phyloP scores from a whole-genome alignment of 1,140 invertebrate species.

The Limonius californicus region DNA sequence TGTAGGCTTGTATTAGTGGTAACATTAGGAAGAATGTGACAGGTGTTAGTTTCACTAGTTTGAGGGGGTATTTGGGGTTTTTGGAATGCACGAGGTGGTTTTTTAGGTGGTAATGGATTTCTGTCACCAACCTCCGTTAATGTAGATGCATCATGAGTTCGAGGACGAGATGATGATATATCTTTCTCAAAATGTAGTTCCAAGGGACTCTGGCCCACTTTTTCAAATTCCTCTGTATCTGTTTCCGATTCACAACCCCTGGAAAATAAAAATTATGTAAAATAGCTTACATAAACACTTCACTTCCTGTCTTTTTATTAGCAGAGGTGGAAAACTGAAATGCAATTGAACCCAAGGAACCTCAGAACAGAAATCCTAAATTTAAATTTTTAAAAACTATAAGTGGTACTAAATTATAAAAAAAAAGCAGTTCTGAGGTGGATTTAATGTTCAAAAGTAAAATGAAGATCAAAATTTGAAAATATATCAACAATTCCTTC shows the following conservation, averaged over 20 bases:
- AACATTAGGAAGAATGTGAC: slow-evolving; percentile 19
- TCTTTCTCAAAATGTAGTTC: slow-evolving; percentile 49
- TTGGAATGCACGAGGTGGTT: slow-evolving; percentile 46
- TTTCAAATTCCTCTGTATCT: slow-evolving; percentile 80
- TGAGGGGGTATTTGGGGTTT: slow-evolving; percentile 32
- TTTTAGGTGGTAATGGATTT: slow-evolving; percentile 40
- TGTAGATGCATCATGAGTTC: slow-evolving; percentile 45
- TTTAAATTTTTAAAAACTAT: too few relatives aligned
- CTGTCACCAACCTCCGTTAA: slow-evolving; percentile 45
- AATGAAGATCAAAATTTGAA: too few relatives aligned
- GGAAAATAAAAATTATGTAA: slow-evolving; percentile 17
- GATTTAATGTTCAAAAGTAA: too few relatives aligned
- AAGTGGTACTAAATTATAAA: too few relatives aligned
- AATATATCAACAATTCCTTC: too few relatives aligned
- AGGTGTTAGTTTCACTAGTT: slow-evolving; percentile 14
- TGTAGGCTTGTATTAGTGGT: slow-evolving; percentile 16
- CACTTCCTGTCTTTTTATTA: too few relatives aligned
- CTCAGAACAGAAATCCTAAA: too few relatives aligned
- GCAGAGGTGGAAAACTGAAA: too few relatives aligned
- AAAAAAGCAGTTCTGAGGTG: too few relatives aligned
- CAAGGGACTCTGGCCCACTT: slow-evolving; percentile 60
- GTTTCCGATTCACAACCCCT: slow-evolving; percentile 75
- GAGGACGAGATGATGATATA: slow-evolving; percentile 25
- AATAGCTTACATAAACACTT: too few relatives aligned
- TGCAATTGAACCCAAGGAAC: too few relatives aligned